Evolutionary conservation across 2,888 invertebrate genomes (phyloP), one percentile per base, ranked within the genome.

Genomic region (Ormyrus labotus): DNA sequence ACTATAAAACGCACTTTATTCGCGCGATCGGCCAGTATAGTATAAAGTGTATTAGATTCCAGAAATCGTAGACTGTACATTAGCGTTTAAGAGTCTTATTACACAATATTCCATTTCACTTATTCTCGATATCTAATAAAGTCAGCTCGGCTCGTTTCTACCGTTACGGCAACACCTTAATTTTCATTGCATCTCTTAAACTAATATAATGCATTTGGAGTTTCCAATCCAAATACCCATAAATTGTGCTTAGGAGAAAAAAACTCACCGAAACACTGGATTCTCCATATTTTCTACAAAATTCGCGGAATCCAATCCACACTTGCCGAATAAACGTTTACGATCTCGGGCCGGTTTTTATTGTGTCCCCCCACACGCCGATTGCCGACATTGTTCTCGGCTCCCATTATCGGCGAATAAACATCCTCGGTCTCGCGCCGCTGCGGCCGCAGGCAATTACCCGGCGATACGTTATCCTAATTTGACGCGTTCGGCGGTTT

Each of bases 291-390:
- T 4, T 4, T 34, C 34, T 4, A 34, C 34, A 4, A 60, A 71
- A 71, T 71, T 60, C 34, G 34, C 34, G 34, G 34, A 34, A 34
- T 34, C 34, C 34, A 34, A 60, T 60, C 50, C 50, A 50, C 45
- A 13, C 55, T 73, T 73, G 51, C 64, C 72, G 55, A 73, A 73
- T 53, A 55, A 73, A 64, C 60, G 50, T 67, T 74, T 67, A 67
- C 65, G 74, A 67, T 47, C 64, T 47, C 64, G 11, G 10, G 47
- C 8, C 60, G 71, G 55, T 73, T 64, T 45, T 45, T 73, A 47
- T 19, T 55, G 48, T 48, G n/a, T 5, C 11, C 50, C 47, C 47
- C 53, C 53, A 5, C 53, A 2, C 34, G 6, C 51, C 45, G 13
- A 11, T 34, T 34, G 19, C 50, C 13, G 55, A 48, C 34, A 74